phyloP scores from a whole-genome alignment of 2,888 invertebrate species.

The Lottia gigantea region DNA sequence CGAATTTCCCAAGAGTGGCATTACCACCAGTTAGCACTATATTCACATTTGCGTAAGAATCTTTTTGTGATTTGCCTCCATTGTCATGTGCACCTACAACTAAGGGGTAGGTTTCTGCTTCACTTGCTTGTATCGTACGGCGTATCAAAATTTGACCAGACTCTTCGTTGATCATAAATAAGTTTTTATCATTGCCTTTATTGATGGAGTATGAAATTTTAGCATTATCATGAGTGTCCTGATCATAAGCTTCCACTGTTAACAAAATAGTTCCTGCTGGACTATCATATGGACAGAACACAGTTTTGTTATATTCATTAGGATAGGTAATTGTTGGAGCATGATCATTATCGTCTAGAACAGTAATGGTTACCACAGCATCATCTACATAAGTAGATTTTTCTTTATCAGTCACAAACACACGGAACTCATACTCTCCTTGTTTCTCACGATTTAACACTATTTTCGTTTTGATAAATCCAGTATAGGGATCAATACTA shows the following conservation, averaged over 20 bases:
- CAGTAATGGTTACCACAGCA: constrained; percentile 41
- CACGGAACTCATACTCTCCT: constrained; percentile 28
- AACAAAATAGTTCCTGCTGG: constrained; percentile 41
- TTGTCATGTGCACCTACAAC: constrained; percentile 50
- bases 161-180: constrained; percentile 68
- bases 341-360: constrained; percentile 51
- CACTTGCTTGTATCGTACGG: constrained; percentile 42
- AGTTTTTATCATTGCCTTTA: constrained; percentile 66
- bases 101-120: constrained; percentile 46
- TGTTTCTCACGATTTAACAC: constrained; percentile 30
- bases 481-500: constrained; percentile 31
- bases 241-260: constrained; percentile 39
- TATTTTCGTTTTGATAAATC: constrained; percentile 28
- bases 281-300: constrained; percentile 34
- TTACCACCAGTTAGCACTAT: constrained; percentile 44
- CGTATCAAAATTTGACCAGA: constrained; percentile 67
- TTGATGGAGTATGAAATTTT: constrained; percentile 41
- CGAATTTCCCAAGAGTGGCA: constrained; percentile 30
- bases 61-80: constrained; percentile 41
- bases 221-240: constrained; percentile 50
- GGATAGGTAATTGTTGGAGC: constrained; percentile 47
- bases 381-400: constrained; percentile 29
- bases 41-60: constrained; percentile 40
- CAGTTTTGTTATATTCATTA: constrained; percentile 38
- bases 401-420: constrained; percentile 33